Conservation (phyloP, 2,888 invertebrate species). For the Trisateles emortualis region DNA sequence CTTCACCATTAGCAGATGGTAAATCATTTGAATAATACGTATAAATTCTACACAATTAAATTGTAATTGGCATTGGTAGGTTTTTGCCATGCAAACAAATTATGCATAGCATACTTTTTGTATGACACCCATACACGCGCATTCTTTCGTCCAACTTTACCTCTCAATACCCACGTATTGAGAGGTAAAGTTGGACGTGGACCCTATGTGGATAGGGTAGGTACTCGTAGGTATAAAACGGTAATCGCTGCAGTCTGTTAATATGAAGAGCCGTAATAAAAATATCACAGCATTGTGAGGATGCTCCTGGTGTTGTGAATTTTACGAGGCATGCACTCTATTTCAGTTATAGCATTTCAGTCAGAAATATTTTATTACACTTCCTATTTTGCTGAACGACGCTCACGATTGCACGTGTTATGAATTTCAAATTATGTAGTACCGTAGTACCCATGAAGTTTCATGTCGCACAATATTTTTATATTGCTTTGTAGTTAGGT, state of each 20-base stretch:
- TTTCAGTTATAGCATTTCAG: constrained; percentile 76
- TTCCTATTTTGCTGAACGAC: constrained; percentile 75
- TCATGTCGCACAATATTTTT: constrained; percentile 60
- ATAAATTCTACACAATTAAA: too few relatives aligned
- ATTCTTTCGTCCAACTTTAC: too few relatives aligned
- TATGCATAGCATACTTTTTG: too few relatives aligned
- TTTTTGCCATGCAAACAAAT: too few relatives aligned
- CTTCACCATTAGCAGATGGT: too few relatives aligned
- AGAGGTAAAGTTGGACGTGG: too few relatives aligned
- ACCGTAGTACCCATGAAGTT: constrained; percentile 56
- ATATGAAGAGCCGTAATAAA: constrained; percentile 44
- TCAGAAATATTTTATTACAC: constrained; percentile 76
- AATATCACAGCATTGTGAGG: constrained; percentile 45
- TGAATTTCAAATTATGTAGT: constrained; percentile 74
- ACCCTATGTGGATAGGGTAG: too few relatives aligned
- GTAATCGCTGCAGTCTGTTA: constrained; percentile 23
- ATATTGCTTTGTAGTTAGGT: constrained; percentile 58
- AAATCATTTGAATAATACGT: too few relatives aligned
- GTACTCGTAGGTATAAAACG: constrained; percentile 6
- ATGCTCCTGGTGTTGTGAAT: constrained; percentile 52
- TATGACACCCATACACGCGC: too few relatives aligned
- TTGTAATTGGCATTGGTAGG: too few relatives aligned
- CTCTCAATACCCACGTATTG: too few relatives aligned
- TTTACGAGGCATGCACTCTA: constrained; percentile 70
- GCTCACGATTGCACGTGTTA: constrained; percentile 75